Percentiles rank a stretch among this genome's conserved stretches.
phyloP scores from a whole-genome alignment of 2,797 vertebrate genomes.

The Phylloscopus collybita region DNA sequence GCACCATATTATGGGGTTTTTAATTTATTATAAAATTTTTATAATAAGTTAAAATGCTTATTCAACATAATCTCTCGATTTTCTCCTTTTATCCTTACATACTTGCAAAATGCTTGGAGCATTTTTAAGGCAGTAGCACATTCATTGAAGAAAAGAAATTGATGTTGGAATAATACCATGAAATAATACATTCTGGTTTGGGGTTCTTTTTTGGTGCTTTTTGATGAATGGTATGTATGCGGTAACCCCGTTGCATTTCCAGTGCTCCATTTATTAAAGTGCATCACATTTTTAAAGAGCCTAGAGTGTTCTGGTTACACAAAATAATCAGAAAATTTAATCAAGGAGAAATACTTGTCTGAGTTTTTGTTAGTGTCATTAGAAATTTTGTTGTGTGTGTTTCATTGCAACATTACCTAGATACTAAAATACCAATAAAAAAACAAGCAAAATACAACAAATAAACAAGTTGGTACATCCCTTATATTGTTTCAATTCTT shows the following conservation, averaged over 20 bases:
- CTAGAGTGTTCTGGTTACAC: neutral
- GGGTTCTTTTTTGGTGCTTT: neutral
- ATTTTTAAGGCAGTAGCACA: conserved; percentile 77
- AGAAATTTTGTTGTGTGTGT: neutral
- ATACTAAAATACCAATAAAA: neutral
- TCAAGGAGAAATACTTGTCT: neutral
- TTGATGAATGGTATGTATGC: neutral
- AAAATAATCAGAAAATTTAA: neutral
- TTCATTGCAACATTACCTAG: neutral
- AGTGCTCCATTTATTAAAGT: neutral
- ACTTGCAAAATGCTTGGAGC: conserved; percentile 75
- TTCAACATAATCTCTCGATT: conserved; percentile 67
- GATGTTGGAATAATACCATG: neutral
- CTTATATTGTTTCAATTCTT: neutral
- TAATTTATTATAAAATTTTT: conserved; percentile 71
- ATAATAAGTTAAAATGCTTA: conserved; percentile 75
- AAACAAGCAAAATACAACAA: neutral
- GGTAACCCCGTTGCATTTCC: neutral
- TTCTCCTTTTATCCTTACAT: conserved; percentile 71
- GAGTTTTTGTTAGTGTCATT: neutral
- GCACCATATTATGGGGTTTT: neutral
- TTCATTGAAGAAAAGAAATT: conserved; percentile 28
- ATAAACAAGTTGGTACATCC: neutral
- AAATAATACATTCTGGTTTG: neutral
- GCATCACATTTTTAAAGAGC: neutral